phyloP scores from a whole-genome alignment of 2,888 invertebrate species.

The Plagodis dolabraria region DNA sequence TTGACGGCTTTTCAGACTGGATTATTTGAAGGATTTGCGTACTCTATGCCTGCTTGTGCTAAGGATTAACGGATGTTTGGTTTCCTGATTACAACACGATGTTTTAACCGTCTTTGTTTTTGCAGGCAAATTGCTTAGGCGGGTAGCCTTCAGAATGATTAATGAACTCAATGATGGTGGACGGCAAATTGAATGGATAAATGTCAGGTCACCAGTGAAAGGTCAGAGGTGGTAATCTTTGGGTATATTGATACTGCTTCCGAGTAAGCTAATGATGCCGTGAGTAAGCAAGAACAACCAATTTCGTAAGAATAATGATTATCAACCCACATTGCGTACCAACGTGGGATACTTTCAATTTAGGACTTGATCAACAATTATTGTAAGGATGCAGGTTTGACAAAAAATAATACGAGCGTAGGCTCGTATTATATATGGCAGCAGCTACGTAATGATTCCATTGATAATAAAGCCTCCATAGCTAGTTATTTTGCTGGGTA shows the following conservation, averaged over 20 bases:
- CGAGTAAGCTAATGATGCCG: slow-evolving; percentile 33
- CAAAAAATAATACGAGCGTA: too few species aligned
- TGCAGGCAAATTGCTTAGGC: slow-evolving; percentile 55
- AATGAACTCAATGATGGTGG: slow-evolving; percentile 50
- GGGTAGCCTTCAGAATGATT: slow-evolving; percentile 48
- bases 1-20: slow-evolving; percentile 75
- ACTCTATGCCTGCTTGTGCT: slow-evolving; percentile 71
- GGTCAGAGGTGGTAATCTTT: slow-evolving; percentile 44
- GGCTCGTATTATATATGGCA: too few species aligned
- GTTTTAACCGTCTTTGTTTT: slow-evolving; percentile 64
- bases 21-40: slow-evolving; percentile 80
- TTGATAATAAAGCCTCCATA: too few species aligned
- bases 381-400: too few species aligned
- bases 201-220: slow-evolving; percentile 49
- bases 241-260: slow-evolving; percentile 42
- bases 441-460: too few species aligned
- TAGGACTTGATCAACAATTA: too few species aligned
- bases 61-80: slow-evolving; percentile 73
- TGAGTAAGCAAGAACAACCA: slow-evolving; percentile 4
- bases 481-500: too few species aligned
- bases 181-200: slow-evolving; percentile 52
- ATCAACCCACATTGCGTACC: background rate
- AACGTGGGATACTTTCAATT: background rate
- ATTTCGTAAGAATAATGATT: slow-evolving; percentile 24
- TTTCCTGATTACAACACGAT: slow-evolving; percentile 57